Base-by-base conservation (phyloP, 2,797 vertebrate genomes). In the Sebastolobus altivelis region DNA sequence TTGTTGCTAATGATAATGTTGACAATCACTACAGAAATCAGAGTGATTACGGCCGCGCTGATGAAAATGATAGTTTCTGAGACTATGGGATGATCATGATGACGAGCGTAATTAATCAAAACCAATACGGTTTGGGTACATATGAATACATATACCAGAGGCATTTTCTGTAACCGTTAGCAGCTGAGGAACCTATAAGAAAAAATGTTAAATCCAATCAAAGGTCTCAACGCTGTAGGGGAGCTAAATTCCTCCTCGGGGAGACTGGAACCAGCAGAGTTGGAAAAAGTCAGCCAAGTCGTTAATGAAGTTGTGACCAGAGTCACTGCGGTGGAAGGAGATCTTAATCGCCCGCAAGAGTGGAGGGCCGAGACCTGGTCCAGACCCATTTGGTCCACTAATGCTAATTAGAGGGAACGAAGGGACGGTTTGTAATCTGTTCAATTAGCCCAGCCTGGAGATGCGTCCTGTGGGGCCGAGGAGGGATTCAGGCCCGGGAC, bases 261-360 rank as follows among this genome's bases (percentile, higher is more conserved):
- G 84, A 65, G 59, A 80, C 67, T 14, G 67, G 33, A 75, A 73
- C 77, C 54, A 67, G 76, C 83, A 72, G 78, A 86, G 73, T 76
- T 78, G 46, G 76, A 72, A 83, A 87, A 91, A 93, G 86, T 90
- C 81, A 86, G 81, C 84, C 78, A 90, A 91, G 88, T 92, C 71
- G 52, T 91, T 92, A 93, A 94, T 91, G 89, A 92, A 91, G 88
- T 93, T 91, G 89, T 90, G 90, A 90, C 79, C 87, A 76, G 67
- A 81, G 89, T 81, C 73, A 71, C 85, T 11, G 79, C 76, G 78
- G 83, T 89, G 81, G 88, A 85, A 75, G 79, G 78, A 83, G 92
- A 90, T 91, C 84, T 82, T 90, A 91, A 94, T 92, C 81, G 63
- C 75, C 85, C 68, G 56, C 67, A 66, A 77, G 70, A 87, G 80